Base-by-base conservation (phyloP, 2,797 vertebrate genomes). In the Alosa sapidissima region DNA sequence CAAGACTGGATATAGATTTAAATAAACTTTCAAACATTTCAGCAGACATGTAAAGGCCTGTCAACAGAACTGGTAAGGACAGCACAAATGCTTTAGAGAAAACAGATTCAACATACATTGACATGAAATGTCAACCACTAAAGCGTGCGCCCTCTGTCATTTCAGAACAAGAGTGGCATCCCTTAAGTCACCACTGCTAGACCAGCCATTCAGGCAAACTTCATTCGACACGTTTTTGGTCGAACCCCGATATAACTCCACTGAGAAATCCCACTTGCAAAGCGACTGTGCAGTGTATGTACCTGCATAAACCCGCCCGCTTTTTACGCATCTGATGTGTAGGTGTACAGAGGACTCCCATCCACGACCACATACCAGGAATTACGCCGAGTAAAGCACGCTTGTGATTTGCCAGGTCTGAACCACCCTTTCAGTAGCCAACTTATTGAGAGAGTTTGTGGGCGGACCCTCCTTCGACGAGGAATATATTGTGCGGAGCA, bases 401-500 rank as follows among this genome's bases (percentile, higher is more conserved):
- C n/a, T 72, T 85, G 60, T 89, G 82, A 95, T 95, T 95, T 88
- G 94, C 84, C 84, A 1, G 2, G 11, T 0, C 21, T 0, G 88
- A 58, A 52, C 92, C 90, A 84, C 89, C 92, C 91, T 62, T 81
- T 55, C 88, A 58, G 0, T 51, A 81, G 92, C 93, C 86, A 92
- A 78, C 85, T 86, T 84, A 89, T 89, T 3, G 54, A 72, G 85
- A 58, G 82, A 58, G 84, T 88, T 88, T 19, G 81, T 81, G 92
- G 95, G 94, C 93, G 94, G 93, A 92, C 93, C 82, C 83, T 36
- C 7, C 82, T 16, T 9, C 48, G 33, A 51, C 14, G 82, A 81
- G 65, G 88, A 88, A 95, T 96, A 96, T 94, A 96, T 89, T 87
- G 86, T 90, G 83, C 85, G 90, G 81, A 65, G 52, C 60, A 68